Conservation (phyloP, 2,797 vertebrate species). For the Danio aesculapii region DNA sequence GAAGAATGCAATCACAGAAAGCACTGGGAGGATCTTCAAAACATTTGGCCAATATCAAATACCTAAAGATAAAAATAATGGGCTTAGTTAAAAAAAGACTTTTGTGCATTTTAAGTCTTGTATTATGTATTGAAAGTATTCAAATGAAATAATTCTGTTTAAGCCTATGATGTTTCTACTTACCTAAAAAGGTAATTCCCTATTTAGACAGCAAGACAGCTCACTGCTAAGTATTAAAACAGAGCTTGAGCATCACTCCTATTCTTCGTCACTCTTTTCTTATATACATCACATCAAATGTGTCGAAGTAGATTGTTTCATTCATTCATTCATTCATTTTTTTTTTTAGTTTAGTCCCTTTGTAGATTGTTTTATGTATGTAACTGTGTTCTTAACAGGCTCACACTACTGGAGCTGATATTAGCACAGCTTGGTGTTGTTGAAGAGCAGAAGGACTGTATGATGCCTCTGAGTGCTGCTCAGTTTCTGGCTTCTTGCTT, state of each 20-base stretch:
- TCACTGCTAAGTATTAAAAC: neutral
- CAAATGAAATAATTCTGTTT: neutral
- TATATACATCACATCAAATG: too few species aligned
- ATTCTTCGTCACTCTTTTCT: too few species aligned
- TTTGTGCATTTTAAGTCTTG: neutral
- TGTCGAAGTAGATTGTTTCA: neutral
- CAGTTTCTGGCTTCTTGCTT: conserved; percentile 84
- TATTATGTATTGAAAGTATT: neutral
- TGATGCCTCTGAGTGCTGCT: conserved; percentile 75
- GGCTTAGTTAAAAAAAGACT: neutral
- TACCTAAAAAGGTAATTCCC: neutral
- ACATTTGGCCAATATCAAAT: neutral
- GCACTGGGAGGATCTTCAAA: neutral
- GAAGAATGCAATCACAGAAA: neutral
- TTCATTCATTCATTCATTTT: too few species aligned
- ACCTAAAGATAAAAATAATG: neutral
- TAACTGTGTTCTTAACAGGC: conserved; percentile 74
- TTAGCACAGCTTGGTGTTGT: conserved; percentile 78
- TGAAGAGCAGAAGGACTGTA: conserved; percentile 68
- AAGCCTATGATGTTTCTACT: neutral
- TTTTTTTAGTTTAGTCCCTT: too few species aligned
- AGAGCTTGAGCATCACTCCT: neutral
- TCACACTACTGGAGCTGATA: conserved; percentile 87
- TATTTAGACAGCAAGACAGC: neutral
- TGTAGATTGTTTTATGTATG: conserved; percentile 1